phyloP scores from a whole-genome alignment of 2,113 vertebrate species.

The Cyanoderma ruficeps region DNA sequence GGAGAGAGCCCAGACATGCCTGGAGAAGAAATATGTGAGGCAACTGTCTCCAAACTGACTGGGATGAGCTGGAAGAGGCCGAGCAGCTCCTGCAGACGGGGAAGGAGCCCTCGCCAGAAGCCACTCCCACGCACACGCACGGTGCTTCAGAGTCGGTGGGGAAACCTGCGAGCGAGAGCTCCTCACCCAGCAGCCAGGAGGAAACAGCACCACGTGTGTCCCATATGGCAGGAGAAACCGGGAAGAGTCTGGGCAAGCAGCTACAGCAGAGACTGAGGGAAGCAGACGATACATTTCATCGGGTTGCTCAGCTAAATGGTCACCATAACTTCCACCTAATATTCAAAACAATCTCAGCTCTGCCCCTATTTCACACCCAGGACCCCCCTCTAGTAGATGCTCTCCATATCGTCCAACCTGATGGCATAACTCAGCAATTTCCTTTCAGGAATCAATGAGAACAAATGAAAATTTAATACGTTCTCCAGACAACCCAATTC shows the following conservation, averaged over 20 bases:
- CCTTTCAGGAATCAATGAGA: conserved; percentile 67
- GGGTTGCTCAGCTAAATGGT: not conserved
- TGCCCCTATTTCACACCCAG: not conserved
- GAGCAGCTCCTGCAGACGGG: not conserved
- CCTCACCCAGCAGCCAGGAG: not conserved
- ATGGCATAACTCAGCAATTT: conserved; percentile 59
- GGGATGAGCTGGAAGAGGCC: conserved; percentile 33
- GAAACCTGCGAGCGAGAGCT: not conserved
- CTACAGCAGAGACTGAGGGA: not conserved
- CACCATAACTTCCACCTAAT: not conserved
- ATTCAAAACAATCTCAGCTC: not conserved
- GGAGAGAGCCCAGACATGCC: not conserved
- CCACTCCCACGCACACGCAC: not conserved
- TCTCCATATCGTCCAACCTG: not conserved
- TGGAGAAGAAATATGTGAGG: not conserved
- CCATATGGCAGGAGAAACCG: not conserved
- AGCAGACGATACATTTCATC: not conserved
- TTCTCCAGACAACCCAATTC: conserved; percentile 63
- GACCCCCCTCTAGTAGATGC: not conserved
- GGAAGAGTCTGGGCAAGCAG: not conserved
- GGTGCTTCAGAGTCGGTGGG: not conserved
- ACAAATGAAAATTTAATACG: conserved; percentile 69
- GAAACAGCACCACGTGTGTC: not conserved
- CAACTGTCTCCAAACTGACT: not conserved
- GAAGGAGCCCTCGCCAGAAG: not conserved